phyloP scores from a whole-genome alignment of 2,797 vertebrate genomes.

The Dendrocincla tyrannina region DNA sequence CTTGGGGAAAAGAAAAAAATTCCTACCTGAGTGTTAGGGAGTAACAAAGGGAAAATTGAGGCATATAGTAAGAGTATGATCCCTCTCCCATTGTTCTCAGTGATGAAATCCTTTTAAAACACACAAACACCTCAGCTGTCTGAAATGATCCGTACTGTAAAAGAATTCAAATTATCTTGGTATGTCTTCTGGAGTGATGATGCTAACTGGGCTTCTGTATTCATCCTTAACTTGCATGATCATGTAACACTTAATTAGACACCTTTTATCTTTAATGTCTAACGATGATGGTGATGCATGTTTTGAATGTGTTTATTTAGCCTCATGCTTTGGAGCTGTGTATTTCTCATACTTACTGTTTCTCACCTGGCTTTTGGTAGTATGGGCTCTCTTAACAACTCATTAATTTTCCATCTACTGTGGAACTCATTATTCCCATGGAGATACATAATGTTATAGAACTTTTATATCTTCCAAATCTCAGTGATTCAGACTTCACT shows the following conservation, averaged over 20 bases:
- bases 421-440: background rate
- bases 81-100: background rate
- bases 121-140: rapidly evolving
- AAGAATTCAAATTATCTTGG: background rate
- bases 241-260: background rate
- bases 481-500: background rate
- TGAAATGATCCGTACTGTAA: background rate
- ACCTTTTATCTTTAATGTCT: background rate
- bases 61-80: background rate
- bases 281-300: background rate
- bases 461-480: background rate
- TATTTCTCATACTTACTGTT: background rate
- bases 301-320: background rate
- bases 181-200: background rate
- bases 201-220: background rate
- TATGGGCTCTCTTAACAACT: background rate
- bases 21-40: background rate
- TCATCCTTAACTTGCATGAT: background rate
- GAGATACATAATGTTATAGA: background rate
- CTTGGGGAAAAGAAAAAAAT: background rate
- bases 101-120: background rate
- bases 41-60: background rate
- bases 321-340: background rate
- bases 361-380: background rate
- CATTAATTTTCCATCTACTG: background rate